phyloP scores from a whole-genome alignment of 2,888 invertebrate genomes.

The Drosophila neutralis region DNA sequence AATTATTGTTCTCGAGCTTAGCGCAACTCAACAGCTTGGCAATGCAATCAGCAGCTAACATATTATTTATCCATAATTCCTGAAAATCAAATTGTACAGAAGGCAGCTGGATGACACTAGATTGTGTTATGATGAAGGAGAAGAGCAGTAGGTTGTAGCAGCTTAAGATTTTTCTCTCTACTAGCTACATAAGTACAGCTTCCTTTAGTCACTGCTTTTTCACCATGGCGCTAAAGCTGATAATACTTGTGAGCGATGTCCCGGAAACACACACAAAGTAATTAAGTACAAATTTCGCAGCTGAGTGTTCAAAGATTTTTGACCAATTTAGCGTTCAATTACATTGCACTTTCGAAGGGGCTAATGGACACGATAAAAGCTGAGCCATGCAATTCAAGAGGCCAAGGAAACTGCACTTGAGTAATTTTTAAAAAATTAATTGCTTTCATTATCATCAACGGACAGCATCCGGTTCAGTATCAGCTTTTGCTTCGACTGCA shows the following conservation, averaged over 20 bases:
- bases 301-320: slow-evolving; percentile 43
- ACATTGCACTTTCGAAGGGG: slow-evolving; percentile 48
- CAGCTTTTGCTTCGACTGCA: slow-evolving; percentile 23
- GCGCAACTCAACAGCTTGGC: slow-evolving; percentile 39
- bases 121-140: not conserved
- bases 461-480: slow-evolving; percentile 29
- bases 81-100: not conserved
- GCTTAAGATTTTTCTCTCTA: slow-evolving; percentile 2
- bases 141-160: not conserved
- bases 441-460: slow-evolving; percentile 69
- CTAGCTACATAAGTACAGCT: not conserved
- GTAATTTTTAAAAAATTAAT: slow-evolving; percentile 67
- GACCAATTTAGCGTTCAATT: slow-evolving; percentile 73
- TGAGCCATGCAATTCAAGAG: slow-evolving; percentile 44
- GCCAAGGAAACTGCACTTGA: slow-evolving; percentile 64
- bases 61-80: slow-evolving; percentile 39
- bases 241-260: not conserved
- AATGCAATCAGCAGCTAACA: slow-evolving; percentile 30
- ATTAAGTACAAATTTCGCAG: slow-evolving; percentile 56
- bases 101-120: not conserved
- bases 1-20: slow-evolving; percentile 50
- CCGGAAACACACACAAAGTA: slow-evolving; percentile 32
- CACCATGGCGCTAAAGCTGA: not conserved
- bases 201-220: not conserved
- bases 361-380: slow-evolving; percentile 15